Conservation (phyloP, 2,888 invertebrate genomes). For the Autographa gamma region DNA sequence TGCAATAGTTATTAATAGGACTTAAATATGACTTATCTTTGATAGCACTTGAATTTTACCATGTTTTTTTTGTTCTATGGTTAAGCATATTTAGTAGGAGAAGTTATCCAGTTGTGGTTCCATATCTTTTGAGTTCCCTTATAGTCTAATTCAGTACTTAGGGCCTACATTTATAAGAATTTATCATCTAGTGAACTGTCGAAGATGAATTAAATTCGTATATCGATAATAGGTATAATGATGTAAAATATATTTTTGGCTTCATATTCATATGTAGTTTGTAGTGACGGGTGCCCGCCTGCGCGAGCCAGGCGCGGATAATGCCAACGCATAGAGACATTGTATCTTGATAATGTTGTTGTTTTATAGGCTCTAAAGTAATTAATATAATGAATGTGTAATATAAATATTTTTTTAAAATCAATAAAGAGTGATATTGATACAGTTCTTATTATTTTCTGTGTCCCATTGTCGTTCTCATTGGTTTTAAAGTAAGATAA, state of each 20-base stretch:
- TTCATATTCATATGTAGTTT: conserved; percentile 76
- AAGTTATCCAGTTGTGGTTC: conserved; percentile 69
- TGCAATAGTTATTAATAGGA: conserved; percentile 62
- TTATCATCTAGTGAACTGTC: conserved; percentile 69
- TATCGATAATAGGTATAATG: conserved; percentile 74
- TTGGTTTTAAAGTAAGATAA: not conserved
- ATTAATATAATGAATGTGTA: conserved; percentile 85
- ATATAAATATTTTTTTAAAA: conserved; percentile 89
- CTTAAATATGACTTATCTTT: conserved; percentile 50
- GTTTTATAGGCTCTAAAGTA: conserved; percentile 82
- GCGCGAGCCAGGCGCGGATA: conserved; percentile 51
- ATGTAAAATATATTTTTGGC: conserved; percentile 81
- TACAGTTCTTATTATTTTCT: conserved; percentile 61
- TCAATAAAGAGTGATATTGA: conserved; percentile 89
- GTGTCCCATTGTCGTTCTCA: not conserved
- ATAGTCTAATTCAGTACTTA: conserved; percentile 79
- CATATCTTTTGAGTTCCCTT: conserved; percentile 69
- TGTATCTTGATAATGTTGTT: conserved; percentile 80
- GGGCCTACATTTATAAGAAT: conserved; percentile 78
- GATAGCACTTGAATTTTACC: conserved; percentile 62
- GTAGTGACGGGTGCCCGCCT: conserved; percentile 61
- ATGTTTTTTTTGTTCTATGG: conserved; percentile 71
- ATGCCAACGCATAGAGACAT: conserved; percentile 71
- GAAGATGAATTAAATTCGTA: conserved; percentile 74
- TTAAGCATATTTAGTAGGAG: conserved; percentile 67